phyloP scores from a whole-genome alignment of 2,888 invertebrate genomes.

The Nezara viridula region DNA sequence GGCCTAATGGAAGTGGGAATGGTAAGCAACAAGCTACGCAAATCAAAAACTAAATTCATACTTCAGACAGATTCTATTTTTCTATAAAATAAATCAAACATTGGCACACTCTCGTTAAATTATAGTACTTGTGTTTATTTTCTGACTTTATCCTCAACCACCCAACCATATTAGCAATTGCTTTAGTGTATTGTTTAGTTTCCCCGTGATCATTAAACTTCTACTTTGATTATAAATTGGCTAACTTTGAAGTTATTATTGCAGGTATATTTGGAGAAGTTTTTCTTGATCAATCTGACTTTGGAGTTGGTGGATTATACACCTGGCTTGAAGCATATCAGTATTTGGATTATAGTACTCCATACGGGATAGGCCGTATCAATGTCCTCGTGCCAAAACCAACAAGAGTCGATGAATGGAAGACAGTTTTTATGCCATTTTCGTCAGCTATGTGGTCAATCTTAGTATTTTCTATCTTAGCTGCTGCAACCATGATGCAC shows the following conservation, averaged over 20 bases:
- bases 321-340: conserved; percentile 76
- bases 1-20: conserved; percentile 76
- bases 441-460: conserved; percentile 74
- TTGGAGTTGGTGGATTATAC: conserved; percentile 74
- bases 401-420: conserved; percentile 73
- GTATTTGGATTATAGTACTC: conserved; percentile 76
- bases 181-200: no score
- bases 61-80: no score
- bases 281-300: conserved; percentile 75
- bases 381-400: conserved; percentile 80
- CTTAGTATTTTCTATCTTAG: conserved; percentile 71
- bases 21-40: conserved; percentile 68
- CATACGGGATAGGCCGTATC: conserved; percentile 76
- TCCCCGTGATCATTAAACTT: background rate
- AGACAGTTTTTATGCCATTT: conserved; percentile 76
- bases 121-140: no score
- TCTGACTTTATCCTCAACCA: no score
- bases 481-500: conserved; percentile 66
- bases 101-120: background rate
- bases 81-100: background rate
- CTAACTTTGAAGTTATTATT: background rate
- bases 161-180: no score
- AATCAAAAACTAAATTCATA: background rate
- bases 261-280: conserved; percentile 74
- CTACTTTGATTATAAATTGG: background rate